A percentile compares a stretch with the other conserved stretches of the same genome.
These are phyloP conservation scores for Deroplatys truncata DNA, from an alignment of 2,888 invertebrate species.

Conservation along the genomic window DNA sequence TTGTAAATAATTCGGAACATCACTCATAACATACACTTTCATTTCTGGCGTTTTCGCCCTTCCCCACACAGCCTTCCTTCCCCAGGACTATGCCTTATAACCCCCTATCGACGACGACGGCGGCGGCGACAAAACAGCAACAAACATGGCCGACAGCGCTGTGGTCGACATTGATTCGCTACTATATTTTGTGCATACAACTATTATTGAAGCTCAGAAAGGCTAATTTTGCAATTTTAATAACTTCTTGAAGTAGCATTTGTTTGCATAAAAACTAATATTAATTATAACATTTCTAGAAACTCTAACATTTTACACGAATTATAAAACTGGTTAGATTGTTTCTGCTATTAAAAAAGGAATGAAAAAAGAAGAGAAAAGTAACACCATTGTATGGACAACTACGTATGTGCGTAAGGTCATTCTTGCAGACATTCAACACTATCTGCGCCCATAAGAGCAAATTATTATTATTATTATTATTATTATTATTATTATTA, in stretches of 20 bases:
- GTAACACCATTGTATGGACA: no score
- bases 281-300: not conserved
- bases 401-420: no score
- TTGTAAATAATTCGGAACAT: not conserved
- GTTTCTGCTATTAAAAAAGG: not conserved
- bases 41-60: conserved; percentile 1
- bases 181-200: not conserved
- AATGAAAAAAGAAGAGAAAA: not conserved
- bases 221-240: not conserved
- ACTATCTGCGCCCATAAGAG: no score
- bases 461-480: no score
- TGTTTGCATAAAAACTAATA: not conserved
- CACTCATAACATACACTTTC: conserved; percentile 10
- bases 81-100: conserved; percentile 19
- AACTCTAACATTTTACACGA: not conserved
- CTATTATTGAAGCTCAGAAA: not conserved
- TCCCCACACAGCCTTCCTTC: conserved; percentile 11
- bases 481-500: no score
- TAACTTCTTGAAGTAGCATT: not conserved
- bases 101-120: conserved; percentile 59
- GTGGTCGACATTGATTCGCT: conserved; percentile 3
- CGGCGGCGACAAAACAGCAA: conserved; percentile 48
- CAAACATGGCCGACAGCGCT: conserved; percentile 65
- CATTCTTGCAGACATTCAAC: no score
- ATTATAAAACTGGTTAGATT: not conserved